A percentile compares a stretch with the other conserved stretches of the same genome.
These are phyloP conservation scores for Rosalia funebris DNA, from an alignment of 2,888 invertebrate species.

Conservation along the genomic window DNA sequence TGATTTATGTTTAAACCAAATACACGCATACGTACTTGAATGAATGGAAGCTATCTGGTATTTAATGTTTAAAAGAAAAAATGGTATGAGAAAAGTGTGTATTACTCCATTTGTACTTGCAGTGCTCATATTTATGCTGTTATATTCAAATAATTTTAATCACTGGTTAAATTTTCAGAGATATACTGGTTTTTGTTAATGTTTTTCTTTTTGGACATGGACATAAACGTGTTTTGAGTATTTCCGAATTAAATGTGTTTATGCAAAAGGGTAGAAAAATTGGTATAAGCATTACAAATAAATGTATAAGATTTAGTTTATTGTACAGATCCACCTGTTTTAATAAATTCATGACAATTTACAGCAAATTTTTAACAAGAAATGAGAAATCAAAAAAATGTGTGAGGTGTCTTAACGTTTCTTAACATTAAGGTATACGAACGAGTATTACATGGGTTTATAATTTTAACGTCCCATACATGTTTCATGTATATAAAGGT, in stretches of 20 bases:
- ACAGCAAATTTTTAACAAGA: no score
- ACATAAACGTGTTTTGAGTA: neutral
- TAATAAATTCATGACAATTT: no score
- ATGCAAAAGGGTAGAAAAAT: no score
- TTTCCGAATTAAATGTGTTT: neutral
- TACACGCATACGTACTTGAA: constrained; percentile 4
- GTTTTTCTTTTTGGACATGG: constrained; percentile 37
- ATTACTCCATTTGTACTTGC: neutral
- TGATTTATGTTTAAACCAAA: constrained; percentile 1
- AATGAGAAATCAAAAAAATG: no score
- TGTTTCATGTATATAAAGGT: no score
- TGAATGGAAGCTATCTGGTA: constrained; percentile 4
- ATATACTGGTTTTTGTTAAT: constrained; percentile 27
- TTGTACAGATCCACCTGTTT: no score
- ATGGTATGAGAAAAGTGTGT: constrained; percentile 18
- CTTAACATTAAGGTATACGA: no score
- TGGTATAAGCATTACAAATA: no score
- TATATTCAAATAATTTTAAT: constrained; percentile 28
- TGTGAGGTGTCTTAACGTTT: no score
- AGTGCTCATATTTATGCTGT: constrained; percentile 11
- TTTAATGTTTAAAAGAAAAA: neutral
- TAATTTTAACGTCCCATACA: no score
- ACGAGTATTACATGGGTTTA: no score
- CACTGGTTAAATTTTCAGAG: constrained; percentile 41
- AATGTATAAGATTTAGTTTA: no score